phyloP scores from a whole-genome alignment of 2,113 vertebrate species.

The Trichechus manatus region DNA sequence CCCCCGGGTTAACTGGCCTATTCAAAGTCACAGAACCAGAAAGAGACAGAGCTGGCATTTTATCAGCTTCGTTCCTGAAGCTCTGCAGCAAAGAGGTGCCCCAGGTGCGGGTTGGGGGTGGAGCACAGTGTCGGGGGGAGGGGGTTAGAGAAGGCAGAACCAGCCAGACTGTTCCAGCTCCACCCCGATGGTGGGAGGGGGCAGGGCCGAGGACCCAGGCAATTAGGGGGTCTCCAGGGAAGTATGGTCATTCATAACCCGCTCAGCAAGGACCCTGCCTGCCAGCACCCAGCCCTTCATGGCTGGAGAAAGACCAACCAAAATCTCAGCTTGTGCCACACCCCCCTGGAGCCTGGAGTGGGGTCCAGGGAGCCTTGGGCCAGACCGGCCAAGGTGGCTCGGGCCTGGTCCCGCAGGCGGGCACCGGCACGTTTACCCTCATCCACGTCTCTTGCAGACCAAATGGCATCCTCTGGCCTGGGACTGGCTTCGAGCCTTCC shows the following conservation, averaged over 20 bases:
- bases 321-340: background rate
- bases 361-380: rapidly evolving
- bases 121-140: background rate
- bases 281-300: background rate
- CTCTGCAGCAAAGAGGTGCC: background rate
- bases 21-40: slow-evolving; percentile 7
- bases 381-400: background rate
- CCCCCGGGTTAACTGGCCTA: background rate
- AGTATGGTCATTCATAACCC: background rate
- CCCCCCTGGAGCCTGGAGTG: background rate
- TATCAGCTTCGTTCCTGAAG: background rate
- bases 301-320: background rate
- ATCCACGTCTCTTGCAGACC: too few species aligned
- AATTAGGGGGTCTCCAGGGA: rapidly evolving
- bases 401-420: background rate
- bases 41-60: background rate
- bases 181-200: too few species aligned
- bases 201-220: background rate
- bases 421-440: background rate
- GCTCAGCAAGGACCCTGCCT: background rate
- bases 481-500: background rate
- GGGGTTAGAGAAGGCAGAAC: background rate
- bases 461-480: background rate
- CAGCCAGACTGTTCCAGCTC: background rate
- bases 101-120: too few species aligned